phyloP scores from a whole-genome alignment of 1,140 invertebrate genomes.

The Stegodyphus mimosarum region DNA sequence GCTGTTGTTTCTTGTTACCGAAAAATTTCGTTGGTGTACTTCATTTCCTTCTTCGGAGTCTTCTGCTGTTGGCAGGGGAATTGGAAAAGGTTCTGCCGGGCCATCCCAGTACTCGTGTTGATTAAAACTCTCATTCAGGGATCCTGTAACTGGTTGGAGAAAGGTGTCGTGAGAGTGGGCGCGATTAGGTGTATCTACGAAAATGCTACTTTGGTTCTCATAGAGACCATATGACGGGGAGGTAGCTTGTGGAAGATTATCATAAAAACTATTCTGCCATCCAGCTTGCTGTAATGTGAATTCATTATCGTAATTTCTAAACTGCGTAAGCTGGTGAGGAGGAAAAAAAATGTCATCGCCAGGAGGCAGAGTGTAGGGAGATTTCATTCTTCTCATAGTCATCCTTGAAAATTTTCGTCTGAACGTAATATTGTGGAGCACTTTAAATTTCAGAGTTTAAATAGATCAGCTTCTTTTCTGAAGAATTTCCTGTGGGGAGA shows the following conservation, averaged over 20 bases:
- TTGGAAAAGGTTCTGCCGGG: background rate
- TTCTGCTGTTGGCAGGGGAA: background rate
- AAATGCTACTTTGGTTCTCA: background rate
- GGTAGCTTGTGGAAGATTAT: background rate
- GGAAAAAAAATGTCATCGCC: no score
- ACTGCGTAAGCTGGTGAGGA: background rate
- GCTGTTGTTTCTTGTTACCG: background rate
- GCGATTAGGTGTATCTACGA: no score
- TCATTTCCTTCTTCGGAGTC: background rate
- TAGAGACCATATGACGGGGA: background rate
- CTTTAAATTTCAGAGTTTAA: no score
- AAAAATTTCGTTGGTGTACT: background rate
- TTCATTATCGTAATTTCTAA: background rate
- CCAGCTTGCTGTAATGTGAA: background rate
- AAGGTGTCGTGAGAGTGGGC: background rate
- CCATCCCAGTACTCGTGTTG: background rate
- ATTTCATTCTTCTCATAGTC: conserved; percentile 12
- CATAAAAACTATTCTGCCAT: background rate
- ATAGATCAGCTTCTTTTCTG: no score
- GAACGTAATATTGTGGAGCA: no score
- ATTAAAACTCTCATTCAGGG: background rate
- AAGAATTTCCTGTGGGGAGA: no score
- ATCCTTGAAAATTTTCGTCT: background rate
- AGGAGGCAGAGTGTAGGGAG: conserved; percentile 6
- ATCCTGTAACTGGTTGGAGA: background rate